Conservation (phyloP, 2,888 invertebrate species). For the Busseola fusca region DNA sequence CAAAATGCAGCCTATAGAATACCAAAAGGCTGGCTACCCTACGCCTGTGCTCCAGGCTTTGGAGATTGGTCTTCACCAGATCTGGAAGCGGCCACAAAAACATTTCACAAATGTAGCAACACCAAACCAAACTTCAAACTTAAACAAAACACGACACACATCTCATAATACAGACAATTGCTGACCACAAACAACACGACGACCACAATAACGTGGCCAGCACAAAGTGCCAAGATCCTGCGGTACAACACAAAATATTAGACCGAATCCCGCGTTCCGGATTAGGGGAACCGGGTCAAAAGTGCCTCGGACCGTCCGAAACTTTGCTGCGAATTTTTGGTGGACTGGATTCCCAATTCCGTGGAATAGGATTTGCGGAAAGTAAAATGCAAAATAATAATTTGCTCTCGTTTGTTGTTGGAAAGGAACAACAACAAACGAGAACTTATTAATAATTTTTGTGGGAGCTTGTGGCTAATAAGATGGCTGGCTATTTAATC, state of each 20-base stretch:
- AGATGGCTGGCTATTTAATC: no score
- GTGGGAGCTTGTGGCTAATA: constrained; percentile 6
- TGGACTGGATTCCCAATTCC: constrained; percentile 47
- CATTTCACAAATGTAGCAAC: constrained; percentile 18
- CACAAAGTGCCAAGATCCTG: constrained; percentile 71
- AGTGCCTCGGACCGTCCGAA: constrained; percentile 37
- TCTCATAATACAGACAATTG: constrained; percentile 57
- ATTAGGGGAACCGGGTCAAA: constrained; percentile 53
- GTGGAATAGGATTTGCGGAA: constrained; percentile 42
- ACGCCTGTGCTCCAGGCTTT: no score
- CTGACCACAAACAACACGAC: constrained; percentile 64
- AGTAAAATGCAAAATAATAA: constrained; percentile 48
- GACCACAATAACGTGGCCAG: constrained; percentile 70
- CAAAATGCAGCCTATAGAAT: no score
- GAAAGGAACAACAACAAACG: no score
- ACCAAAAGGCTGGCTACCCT: no score
- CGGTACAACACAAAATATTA: constrained; percentile 66
- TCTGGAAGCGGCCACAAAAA: background rate
- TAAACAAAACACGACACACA: constrained; percentile 37
- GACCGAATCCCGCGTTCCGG: constrained; percentile 33
- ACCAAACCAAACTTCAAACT: constrained; percentile 13
- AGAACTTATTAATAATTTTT: background rate
- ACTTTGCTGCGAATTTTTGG: constrained; percentile 52
- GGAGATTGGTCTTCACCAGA: no score
- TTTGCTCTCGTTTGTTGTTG: constrained; percentile 31